A percentile compares a stretch with the other conserved stretches of the same genome.
Conservation (phyloP, 35 echinoderm and acorn worm genomes). For the Apostichopus japonicus region DNA sequence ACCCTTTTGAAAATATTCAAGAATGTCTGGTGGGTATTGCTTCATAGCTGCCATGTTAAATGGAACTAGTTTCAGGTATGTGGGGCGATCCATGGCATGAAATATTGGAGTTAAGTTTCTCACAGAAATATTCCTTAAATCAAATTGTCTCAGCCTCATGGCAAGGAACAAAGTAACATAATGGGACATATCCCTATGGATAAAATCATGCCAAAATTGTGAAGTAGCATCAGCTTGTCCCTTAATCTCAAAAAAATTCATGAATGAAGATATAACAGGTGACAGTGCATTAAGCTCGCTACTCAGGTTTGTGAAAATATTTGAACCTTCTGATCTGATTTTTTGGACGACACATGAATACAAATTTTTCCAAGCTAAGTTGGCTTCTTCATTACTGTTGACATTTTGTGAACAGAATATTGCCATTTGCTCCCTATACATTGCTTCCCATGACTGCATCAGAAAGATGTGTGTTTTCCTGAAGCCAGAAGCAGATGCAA, state of each 20-base stretch:
- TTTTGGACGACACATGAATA: too few species aligned
- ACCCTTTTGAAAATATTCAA: conserved; percentile 38
- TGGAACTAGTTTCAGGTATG: conserved; percentile 61
- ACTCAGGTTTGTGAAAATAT: too few species aligned
- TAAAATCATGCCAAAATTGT: conserved; percentile 70
- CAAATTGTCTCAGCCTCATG: conserved; percentile 49
- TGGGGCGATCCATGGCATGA: conserved; percentile 68
- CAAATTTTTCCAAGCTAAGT: too few species aligned
- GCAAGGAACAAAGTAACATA: conserved; percentile 62
- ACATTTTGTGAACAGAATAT: not conserved
- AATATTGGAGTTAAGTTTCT: conserved; percentile 56
- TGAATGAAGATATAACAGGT: too few species aligned
- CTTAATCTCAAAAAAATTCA: conserved; percentile 10
- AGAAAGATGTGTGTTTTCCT: conserved; percentile 39
- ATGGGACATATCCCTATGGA: conserved; percentile 63
- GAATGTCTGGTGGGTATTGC: conserved; percentile 17
- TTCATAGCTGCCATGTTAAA: not conserved
- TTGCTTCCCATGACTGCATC: too few species aligned
- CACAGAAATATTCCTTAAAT: conserved; percentile 48
- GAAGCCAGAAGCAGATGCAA: too few species aligned
- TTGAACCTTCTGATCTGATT: too few species aligned
- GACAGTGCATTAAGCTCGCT: too few species aligned
- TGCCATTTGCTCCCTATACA: not conserved
- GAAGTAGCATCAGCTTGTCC: conserved; percentile 39
- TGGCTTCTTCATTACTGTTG: not conserved